These are phyloP conservation scores for Morone saxatilis DNA, from an alignment of 2,113 vertebrate genomes.

Conservation along the genomic window DNA sequence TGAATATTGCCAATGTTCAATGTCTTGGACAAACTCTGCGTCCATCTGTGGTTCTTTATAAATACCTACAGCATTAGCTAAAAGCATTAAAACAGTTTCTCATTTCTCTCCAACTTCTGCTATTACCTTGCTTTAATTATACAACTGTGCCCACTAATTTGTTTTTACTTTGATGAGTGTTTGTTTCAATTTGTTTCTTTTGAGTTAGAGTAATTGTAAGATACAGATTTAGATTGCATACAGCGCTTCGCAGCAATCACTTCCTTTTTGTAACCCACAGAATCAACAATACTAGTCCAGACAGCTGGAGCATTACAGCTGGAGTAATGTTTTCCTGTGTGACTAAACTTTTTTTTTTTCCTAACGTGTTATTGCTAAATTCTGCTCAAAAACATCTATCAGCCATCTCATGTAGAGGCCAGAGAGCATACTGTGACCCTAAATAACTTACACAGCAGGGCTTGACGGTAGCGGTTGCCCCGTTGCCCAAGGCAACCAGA, in stretches of 20 bases:
- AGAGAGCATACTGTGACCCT: constrained; percentile 41
- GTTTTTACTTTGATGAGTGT: too few species aligned
- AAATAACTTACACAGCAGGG: constrained; percentile 59
- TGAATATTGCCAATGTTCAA: constrained; percentile 5
- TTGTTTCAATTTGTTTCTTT: neutral
- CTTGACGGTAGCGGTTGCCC: constrained; percentile 30
- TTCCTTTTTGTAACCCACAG: neutral
- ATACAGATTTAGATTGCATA: neutral
- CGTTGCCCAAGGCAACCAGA: constrained; percentile 58
- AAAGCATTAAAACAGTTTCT: neutral
- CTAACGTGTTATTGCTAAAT: neutral
- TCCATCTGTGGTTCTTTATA: neutral
- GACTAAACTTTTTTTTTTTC: neutral
- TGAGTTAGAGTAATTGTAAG: neutral
- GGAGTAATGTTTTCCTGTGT: neutral
- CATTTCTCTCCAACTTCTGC: neutral
- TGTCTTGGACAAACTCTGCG: neutral
- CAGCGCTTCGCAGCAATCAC: neutral
- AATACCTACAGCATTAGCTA: neutral
- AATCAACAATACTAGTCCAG: neutral
- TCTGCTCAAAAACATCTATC: constrained; percentile 33
- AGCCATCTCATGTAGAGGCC: constrained; percentile 23
- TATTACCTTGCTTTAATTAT: neutral
- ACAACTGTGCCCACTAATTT: neutral
- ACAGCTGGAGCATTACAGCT: neutral